Evolutionary conservation across 2,113 vertebrate species (phyloP), one percentile per base, ranked within the genome.

Genomic region (Mellivora capensis): DNA sequence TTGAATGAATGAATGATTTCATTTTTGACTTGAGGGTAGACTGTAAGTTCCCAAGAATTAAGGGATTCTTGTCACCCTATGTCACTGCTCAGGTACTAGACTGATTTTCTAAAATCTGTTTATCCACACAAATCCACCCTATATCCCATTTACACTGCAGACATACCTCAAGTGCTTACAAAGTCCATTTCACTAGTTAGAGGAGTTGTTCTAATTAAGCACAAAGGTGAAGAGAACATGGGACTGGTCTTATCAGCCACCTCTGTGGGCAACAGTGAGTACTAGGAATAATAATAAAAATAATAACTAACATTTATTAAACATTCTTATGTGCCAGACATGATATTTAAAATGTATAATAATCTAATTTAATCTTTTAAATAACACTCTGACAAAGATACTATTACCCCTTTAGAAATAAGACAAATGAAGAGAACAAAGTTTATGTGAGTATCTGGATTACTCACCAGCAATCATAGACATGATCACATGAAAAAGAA

Each of bases 1-100:
- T 54, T 81, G 76, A 96, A 87, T 77, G 44, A 96, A 90, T 85
- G 17, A 59, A n/a, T 37, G 13, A 94, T 96, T 90, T 79, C 34
- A 82, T 81, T 81, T 81, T 62, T 84, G 9, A 90, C 62, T 76
- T 93, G 84, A 84, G 29, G 8, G 25, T 52, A 82, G 8, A 54
- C 12, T 90, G 4, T 34, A 84, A 81, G 21, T 81, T 76, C 84
- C 76, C 76, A 91, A 34, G 64, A 88, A 77, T 62, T 49, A 85
- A 39, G 12, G 39, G 37, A 42, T 74, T 74, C 71, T 25, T 74
- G 37, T 14, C 11, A 74, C 37, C 39, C 9, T 31, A n/a, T 87
- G 57, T 74, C 31, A 42, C 42, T 20, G 27, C 27, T 79, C 57
- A 71, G 59, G 15, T 77, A 34, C 80, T 67, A 21, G 47, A 42